These are phyloP conservation scores for Habroteleia sp. DNA, from an alignment of 2,888 invertebrate species.

Conservation along the genomic window DNA sequence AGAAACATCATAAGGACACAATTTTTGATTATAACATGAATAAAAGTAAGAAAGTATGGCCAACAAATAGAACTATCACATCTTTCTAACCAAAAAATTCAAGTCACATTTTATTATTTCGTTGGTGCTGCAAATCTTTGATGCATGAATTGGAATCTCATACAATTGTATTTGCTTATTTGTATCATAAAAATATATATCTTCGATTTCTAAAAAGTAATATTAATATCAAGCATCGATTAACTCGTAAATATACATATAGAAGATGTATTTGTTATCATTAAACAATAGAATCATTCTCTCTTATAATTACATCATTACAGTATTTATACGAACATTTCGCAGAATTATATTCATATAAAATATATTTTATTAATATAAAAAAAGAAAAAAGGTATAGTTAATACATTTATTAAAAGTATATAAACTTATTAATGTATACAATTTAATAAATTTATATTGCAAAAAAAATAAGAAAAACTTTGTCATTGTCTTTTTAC, in stretches of 20 bases:
- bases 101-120: constrained; percentile 22
- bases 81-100: constrained; percentile 9
- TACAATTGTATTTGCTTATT: constrained; percentile 42
- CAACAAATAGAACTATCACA: constrained; percentile 14
- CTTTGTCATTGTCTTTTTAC: no score
- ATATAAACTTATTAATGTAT: no score
- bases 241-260: constrained; percentile 53
- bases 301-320: no score
- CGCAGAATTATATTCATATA: no score
- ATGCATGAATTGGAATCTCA: constrained; percentile 10
- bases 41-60: constrained; percentile 20
- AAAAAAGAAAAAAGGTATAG: no score
- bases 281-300: constrained; percentile 69
- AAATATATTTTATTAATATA: no score
- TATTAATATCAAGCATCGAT: constrained; percentile 52
- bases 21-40: not conserved
- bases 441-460: no score
- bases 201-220: constrained; percentile 71
- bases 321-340: no score
- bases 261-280: constrained; percentile 56
- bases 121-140: constrained; percentile 15
- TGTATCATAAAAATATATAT: constrained; percentile 76
- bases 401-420: no score
- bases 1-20: not conserved
- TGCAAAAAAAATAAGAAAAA: no score